Percentiles rank a stretch among this genome's conserved stretches.
phyloP scores from a whole-genome alignment of 2,797 vertebrate genomes.

The Bothrops alternatus region DNA sequence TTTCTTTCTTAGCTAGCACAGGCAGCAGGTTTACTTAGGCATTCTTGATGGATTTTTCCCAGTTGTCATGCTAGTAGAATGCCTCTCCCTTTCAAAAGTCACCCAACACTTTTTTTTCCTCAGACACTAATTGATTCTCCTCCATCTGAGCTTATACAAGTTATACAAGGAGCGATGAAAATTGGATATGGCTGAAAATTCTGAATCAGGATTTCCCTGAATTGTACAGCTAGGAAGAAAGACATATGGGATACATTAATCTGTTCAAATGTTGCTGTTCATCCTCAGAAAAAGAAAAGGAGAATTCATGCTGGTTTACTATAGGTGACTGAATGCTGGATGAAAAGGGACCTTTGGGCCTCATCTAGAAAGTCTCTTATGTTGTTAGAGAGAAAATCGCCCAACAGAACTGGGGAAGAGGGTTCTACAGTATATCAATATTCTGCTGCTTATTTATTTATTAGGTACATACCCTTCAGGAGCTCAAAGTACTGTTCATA shows the following conservation, averaged over 20 bases:
- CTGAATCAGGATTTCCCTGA: neutral
- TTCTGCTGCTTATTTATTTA: neutral
- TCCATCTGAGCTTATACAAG: neutral
- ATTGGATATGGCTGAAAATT: neutral
- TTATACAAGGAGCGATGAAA: slow-evolving; percentile 3
- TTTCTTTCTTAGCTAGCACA: neutral
- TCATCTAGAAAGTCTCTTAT: neutral
- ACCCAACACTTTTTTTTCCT: neutral
- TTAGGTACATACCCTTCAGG: neutral
- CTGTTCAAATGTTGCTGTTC: neutral
- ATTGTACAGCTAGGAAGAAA: neutral
- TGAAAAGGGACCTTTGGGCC: neutral
- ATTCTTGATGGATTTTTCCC: neutral
- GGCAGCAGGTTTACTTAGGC: neutral
- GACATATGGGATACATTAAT: neutral
- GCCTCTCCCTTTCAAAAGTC: neutral
- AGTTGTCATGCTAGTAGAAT: neutral
- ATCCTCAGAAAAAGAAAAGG: neutral
- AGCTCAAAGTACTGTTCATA: neutral
- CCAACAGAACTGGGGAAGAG: neutral
- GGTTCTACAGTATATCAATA: neutral
- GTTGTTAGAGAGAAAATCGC: neutral
- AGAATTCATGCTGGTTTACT: neutral
- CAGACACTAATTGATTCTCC: slow-evolving; percentile 3
- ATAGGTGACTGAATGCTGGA: neutral